Evolutionary conservation across 2,797 vertebrate genomes (phyloP).

Genomic region (Limosa lapponica): DNA sequence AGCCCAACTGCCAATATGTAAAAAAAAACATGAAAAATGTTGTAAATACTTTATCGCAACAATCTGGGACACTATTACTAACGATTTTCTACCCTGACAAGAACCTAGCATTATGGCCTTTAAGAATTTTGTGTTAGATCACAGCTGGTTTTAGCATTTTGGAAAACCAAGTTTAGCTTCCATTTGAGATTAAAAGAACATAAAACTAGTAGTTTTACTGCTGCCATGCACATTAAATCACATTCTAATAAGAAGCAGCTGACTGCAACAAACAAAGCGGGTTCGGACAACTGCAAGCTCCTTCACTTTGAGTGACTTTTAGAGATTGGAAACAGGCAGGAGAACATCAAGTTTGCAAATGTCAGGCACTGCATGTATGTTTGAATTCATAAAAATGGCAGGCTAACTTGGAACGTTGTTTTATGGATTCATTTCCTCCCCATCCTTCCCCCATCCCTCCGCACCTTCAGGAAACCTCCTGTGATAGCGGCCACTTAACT

Average conservation of each 20-base stretch:
- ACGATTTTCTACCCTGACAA: background rate
- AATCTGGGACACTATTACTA: background rate
- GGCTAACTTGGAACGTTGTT: background rate
- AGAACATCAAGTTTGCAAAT: background rate
- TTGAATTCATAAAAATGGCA: conserved; percentile 3
- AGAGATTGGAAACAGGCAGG: conserved; percentile 1
- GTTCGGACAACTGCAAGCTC: background rate
- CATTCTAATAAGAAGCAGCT: conserved; percentile 37
- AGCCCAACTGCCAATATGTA: background rate
- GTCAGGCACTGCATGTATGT: background rate
- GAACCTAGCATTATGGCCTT: background rate
- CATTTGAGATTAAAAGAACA: conserved; percentile 59
- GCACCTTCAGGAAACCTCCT: conserved; percentile 28
- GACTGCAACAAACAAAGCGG: conserved; percentile 21
- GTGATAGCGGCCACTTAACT: conserved; percentile 30
- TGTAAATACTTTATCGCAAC: background rate
- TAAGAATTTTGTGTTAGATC: background rate
- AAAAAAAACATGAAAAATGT: background rate
- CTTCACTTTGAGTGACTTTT: background rate
- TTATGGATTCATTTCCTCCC: conserved; percentile 27
- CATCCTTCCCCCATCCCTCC: background rate
- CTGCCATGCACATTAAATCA: conserved; percentile 43
- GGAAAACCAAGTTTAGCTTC: conserved; percentile 57
- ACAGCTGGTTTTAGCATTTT: conserved; percentile 43
- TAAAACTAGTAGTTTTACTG: conserved; percentile 54